These are phyloP conservation scores for Hipparchia sbordonii DNA, from an alignment of 2,888 invertebrate genomes.

Conservation along the genomic window DNA sequence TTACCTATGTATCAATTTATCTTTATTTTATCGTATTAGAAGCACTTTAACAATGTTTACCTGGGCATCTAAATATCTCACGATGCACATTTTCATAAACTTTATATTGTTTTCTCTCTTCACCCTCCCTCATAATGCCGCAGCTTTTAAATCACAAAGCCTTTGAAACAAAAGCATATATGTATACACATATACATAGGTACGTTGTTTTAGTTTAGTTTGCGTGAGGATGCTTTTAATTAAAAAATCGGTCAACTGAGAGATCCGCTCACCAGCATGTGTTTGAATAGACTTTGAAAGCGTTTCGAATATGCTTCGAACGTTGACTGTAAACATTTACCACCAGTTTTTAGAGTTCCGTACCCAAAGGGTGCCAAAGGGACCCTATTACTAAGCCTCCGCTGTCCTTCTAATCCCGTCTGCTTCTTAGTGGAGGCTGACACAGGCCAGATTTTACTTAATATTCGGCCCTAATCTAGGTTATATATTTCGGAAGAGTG, in stretches of 20 bases:
- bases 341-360: not conserved
- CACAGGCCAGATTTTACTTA: too few relatives aligned
- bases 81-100: constrained; percentile 18
- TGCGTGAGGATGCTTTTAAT: constrained; percentile 21
- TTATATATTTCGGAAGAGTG: not conserved
- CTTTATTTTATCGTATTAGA: too few relatives aligned
- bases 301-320: not conserved
- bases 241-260: constrained; percentile 25
- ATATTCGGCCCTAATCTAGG: too few relatives aligned
- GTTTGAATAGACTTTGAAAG: constrained; percentile 9
- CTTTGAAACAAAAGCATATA: constrained; percentile 24
- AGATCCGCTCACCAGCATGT: constrained; percentile 13
- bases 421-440: too few relatives aligned
- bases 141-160: constrained; percentile 23
- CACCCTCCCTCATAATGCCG: not conserved
- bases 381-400: too few relatives aligned
- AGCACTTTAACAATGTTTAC: not conserved
- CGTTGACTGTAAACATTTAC: not conserved
- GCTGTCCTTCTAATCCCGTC: too few relatives aligned
- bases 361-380: too few relatives aligned
- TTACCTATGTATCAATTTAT: too few relatives aligned
- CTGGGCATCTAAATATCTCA: not conserved
- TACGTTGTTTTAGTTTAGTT: constrained; percentile 25
- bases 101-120: constrained; percentile 18
- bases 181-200: not conserved